These are phyloP conservation scores for Ophion costatus DNA, from an alignment of 2,888 invertebrate species.

Conservation along the genomic window DNA sequence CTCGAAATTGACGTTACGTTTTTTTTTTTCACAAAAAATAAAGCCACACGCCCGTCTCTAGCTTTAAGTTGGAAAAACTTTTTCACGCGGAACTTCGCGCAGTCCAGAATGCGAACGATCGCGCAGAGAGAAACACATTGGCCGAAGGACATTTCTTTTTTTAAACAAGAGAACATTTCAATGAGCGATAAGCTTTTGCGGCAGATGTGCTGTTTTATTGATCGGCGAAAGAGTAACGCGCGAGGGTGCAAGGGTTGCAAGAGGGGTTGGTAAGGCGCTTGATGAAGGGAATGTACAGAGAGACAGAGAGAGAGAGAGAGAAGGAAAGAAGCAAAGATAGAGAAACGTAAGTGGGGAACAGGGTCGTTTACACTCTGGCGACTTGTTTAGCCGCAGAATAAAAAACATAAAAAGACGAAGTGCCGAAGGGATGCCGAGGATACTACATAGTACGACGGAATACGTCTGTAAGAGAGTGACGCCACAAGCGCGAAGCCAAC, in stretches of 20 bases:
- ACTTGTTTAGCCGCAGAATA: constrained; percentile 73
- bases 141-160: constrained; percentile 27
- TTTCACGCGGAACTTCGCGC: too few species aligned
- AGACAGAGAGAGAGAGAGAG: constrained; percentile 33
- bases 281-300: constrained; percentile 58
- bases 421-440: constrained; percentile 45
- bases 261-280: constrained; percentile 69
- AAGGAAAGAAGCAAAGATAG: constrained; percentile 57
- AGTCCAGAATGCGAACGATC: neutral
- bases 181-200: constrained; percentile 76
- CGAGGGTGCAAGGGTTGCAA: constrained; percentile 66
- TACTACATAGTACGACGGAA: neutral
- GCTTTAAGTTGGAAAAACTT: too few species aligned
- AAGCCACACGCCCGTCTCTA: too few species aligned
- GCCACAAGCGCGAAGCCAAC: constrained; percentile 58
- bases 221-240: constrained; percentile 79
- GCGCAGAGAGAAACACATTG: neutral
- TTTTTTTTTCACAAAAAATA: too few species aligned
- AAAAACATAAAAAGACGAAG: constrained; percentile 67
- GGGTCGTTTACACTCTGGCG: constrained; percentile 67
- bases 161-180: constrained; percentile 67
- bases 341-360: constrained; percentile 58
- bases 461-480: constrained; percentile 25
- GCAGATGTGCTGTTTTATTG: constrained; percentile 82
- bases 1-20: too few species aligned